phyloP scores from a whole-genome alignment of 2,888 invertebrate species.

The Buathra laborator region DNA sequence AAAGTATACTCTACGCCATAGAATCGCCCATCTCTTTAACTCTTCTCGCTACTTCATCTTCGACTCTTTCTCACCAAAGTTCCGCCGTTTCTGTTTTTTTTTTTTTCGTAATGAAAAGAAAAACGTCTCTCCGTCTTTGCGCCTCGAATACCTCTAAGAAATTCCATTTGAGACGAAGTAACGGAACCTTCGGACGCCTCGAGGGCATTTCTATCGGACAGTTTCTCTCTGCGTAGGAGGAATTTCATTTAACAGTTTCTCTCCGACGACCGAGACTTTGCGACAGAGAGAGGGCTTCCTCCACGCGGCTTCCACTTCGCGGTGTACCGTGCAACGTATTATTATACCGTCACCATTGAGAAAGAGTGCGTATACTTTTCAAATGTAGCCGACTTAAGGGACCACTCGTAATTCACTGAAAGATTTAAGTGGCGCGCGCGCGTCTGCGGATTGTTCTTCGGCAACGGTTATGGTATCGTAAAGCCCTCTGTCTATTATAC shows the following conservation, averaged over 20 bases:
- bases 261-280: background rate
- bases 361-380: conserved; percentile 42
- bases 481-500: background rate
- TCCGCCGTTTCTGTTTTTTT: background rate
- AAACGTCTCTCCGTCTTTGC: conserved; percentile 7
- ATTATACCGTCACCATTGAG: conserved; percentile 26
- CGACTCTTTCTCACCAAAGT: conserved; percentile 25
- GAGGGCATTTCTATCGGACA: conserved; percentile 4
- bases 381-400: background rate
- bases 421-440: conserved; percentile 39
- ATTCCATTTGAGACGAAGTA: conserved; percentile 68
- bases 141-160: conserved; percentile 33
- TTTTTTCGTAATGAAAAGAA: conserved; percentile 45
- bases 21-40: conserved; percentile 52
- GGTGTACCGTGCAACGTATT: conserved; percentile 8
- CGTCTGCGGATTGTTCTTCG: conserved; percentile 22
- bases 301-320: conserved; percentile 4
- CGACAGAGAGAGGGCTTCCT: conserved; percentile 27
- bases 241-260: conserved; percentile 62
- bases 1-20: background rate
- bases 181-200: conserved; percentile 49
- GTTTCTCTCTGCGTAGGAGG: conserved; percentile 25
- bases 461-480: conserved; percentile 28
- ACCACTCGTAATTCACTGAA: conserved; percentile 51
- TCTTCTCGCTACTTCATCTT: conserved; percentile 52